Evolutionary conservation across 2,113 vertebrate genomes (phyloP).

Genomic region (Amblyopsis rosae): DNA sequence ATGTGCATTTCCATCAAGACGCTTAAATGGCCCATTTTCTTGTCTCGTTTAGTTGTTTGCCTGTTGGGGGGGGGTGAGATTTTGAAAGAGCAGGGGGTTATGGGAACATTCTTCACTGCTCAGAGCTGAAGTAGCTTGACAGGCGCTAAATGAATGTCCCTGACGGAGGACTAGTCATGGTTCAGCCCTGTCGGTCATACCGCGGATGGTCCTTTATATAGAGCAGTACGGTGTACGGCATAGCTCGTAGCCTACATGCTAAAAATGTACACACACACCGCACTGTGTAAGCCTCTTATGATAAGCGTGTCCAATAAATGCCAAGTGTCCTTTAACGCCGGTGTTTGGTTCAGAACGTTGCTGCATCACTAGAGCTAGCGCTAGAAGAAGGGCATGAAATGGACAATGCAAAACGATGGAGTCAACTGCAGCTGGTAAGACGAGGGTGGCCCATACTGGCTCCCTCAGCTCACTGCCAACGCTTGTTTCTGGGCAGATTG

Average conservation of each 20-base stretch:
- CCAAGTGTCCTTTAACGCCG: too few relatives aligned
- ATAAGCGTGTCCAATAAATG: background rate
- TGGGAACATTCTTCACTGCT: background rate
- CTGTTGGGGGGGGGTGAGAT: background rate
- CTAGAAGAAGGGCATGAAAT: too few relatives aligned
- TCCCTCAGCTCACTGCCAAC: slow-evolving; percentile 31
- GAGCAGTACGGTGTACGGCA: background rate
- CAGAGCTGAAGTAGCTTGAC: background rate
- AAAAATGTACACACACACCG: background rate
- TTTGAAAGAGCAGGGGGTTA: slow-evolving; percentile 2
- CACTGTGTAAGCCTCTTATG: background rate
- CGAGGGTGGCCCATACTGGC: slow-evolving; percentile 1
- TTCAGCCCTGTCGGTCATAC: background rate
- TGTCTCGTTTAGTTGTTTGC: too few relatives aligned
- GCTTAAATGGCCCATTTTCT: too few relatives aligned
- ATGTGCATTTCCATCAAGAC: too few relatives aligned
- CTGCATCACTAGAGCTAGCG: too few relatives aligned
- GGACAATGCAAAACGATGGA: background rate
- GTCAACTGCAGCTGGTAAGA: too few relatives aligned
- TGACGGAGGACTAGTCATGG: background rate
- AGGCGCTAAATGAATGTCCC: too few relatives aligned
- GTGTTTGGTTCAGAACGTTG: too few relatives aligned
- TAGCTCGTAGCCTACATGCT: slow-evolving; percentile 4
- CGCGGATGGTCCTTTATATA: background rate
- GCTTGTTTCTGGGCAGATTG: slow-evolving; percentile 72